These are phyloP conservation scores for Campopleginae sp. DNA, from an alignment of 2,888 invertebrate genomes.

Conservation along the genomic window DNA sequence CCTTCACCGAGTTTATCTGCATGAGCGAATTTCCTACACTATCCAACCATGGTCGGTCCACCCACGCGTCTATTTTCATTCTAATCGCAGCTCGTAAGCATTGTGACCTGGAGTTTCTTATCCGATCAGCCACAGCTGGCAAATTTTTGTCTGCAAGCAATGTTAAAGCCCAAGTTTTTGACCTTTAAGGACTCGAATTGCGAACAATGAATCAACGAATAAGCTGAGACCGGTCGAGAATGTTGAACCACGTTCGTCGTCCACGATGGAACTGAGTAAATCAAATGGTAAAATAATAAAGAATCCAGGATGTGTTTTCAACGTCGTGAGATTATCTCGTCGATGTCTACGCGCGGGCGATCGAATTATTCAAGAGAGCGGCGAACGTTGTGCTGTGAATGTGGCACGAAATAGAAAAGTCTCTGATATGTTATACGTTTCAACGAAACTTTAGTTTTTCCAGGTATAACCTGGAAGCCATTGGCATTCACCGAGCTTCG, in stretches of 20 bases:
- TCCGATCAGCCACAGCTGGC: not conserved
- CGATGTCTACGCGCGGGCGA: constrained; percentile 38
- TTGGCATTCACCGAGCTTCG: constrained; percentile 79
- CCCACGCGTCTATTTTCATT: constrained; percentile 81
- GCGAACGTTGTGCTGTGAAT: constrained; percentile 39
- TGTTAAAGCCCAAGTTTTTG: constrained; percentile 1
- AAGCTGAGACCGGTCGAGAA: not conserved
- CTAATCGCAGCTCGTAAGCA: constrained; percentile 74
- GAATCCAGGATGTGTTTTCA: constrained; percentile 48
- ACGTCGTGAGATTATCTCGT: constrained; percentile 75
- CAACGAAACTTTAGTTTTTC: constrained; percentile 71
- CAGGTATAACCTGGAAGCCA: constrained; percentile 64
- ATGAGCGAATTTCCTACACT: not conserved
- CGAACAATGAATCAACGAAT: not conserved
- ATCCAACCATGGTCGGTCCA: constrained; percentile 31
- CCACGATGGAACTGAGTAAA: no score
- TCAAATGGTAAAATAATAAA: constrained; percentile 30
- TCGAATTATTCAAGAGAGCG: constrained; percentile 57
- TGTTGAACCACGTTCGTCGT: not conserved
- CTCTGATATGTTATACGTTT: constrained; percentile 64
- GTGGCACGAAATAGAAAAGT: constrained; percentile 63
- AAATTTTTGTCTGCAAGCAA: constrained; percentile 6
- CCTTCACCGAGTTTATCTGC: not conserved
- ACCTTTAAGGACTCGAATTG: constrained; percentile 1
- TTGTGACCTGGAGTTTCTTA: not conserved